phyloP scores from a whole-genome alignment of 2,888 invertebrate genomes.

The Lithodes maja region DNA sequence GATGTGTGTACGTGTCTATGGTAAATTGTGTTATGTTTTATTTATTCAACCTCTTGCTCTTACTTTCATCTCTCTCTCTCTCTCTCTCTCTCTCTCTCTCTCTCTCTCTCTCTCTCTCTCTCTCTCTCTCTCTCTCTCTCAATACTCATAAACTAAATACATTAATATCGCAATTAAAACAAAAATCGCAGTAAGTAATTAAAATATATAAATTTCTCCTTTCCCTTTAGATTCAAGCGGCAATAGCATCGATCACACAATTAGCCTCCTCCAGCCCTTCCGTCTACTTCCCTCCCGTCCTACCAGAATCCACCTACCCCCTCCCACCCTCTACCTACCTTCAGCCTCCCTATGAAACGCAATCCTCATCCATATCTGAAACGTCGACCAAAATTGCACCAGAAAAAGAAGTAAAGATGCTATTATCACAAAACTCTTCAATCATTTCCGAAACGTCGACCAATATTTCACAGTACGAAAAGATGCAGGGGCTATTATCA shows the following conservation, averaged over 20 bases:
- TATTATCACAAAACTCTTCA: no score
- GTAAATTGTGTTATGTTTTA: no score
- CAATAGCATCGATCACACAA: neutral
- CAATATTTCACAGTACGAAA: neutral
- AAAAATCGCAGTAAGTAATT: no score
- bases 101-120: no score
- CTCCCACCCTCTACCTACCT: conserved; percentile 1
- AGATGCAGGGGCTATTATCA: no score
- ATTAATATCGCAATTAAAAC: no score
- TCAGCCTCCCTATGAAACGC: neutral
- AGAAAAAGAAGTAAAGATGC: neutral
- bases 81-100: no score
- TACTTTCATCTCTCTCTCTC: no score
- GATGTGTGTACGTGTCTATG: no score
- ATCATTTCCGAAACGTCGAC: neutral
- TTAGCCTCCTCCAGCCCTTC: neutral
- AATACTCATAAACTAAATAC: no score
- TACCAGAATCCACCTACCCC: conserved; percentile 11
- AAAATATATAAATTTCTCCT: neutral
- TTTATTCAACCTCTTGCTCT: no score
- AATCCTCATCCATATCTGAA: neutral
- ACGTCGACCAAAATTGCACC: neutral
- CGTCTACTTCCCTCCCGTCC: conserved; percentile 12
- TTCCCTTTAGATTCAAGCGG: neutral
- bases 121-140: no score